A percentile compares a stretch with the other conserved stretches of the same genome.
Evolutionary conservation across 2,888 invertebrate species (phyloP).

Genomic region (Tinea trinotella): DNA sequence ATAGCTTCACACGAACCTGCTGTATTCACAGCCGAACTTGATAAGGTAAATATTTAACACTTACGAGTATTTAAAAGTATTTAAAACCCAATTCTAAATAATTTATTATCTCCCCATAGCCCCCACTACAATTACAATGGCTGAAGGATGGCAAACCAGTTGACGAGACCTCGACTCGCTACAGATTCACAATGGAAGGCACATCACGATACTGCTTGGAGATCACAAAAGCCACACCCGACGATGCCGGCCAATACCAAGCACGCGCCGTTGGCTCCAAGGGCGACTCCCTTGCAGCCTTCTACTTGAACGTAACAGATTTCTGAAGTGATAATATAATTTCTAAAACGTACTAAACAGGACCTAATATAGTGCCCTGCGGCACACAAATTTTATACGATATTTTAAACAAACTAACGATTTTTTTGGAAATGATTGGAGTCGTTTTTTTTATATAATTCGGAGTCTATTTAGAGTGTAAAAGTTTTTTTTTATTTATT

Average conservation of each 20-base stretch:
- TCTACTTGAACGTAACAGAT: slow-evolving; percentile 85
- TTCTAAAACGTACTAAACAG: slow-evolving; percentile 27
- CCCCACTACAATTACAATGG: slow-evolving; percentile 83
- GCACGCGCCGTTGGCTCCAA: slow-evolving; percentile 89
- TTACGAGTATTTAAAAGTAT: not conserved
- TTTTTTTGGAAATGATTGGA: slow-evolving; percentile 37
- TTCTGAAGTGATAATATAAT: slow-evolving; percentile 32
- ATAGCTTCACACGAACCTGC: slow-evolving; percentile 85
- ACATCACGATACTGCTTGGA: slow-evolving; percentile 84
- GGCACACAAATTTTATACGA: slow-evolving; percentile 29
- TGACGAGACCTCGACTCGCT: slow-evolving; percentile 82
- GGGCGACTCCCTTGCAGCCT: slow-evolving; percentile 87
- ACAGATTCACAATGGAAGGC: slow-evolving; percentile 87
- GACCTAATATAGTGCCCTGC: slow-evolving; percentile 39
- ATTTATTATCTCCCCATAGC: slow-evolving; percentile 33
- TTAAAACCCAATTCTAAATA: not conserved
- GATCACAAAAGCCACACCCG: slow-evolving; percentile 80
- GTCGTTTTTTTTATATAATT: slow-evolving; percentile 60
- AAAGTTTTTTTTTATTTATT: slow-evolving; percentile 50
- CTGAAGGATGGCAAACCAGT: slow-evolving; percentile 93
- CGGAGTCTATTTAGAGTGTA: slow-evolving; percentile 55
- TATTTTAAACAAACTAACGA: slow-evolving; percentile 20
- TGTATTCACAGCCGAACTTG: slow-evolving; percentile 85
- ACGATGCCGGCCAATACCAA: slow-evolving; percentile 91
- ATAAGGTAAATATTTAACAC: slow-evolving; percentile 71